Evolutionary conservation across 2,888 invertebrate genomes (phyloP).

Genomic region (Troilus luridus): DNA sequence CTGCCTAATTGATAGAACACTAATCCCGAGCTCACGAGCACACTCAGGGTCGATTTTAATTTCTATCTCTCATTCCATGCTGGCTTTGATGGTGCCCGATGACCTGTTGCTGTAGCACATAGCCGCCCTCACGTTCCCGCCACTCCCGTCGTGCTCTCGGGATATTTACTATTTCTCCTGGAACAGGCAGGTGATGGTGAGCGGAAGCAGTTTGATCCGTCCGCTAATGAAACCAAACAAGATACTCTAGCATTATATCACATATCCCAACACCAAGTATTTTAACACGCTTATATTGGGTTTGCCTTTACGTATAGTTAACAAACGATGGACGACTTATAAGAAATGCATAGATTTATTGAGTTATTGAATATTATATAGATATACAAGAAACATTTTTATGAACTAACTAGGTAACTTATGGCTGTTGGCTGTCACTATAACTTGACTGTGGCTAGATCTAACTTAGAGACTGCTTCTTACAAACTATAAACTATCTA

Average conservation of each 20-base stretch:
- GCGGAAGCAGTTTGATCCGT: not conserved
- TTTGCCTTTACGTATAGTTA: too few relatives aligned
- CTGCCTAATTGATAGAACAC: conserved; percentile 54
- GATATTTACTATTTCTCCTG: not conserved
- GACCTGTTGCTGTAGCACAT: not conserved
- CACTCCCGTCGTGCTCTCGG: not conserved
- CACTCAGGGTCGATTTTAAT: conserved; percentile 45
- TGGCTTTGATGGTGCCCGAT: not conserved
- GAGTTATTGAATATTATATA: too few relatives aligned
- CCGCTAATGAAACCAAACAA: not conserved
- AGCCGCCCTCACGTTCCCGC: not conserved
- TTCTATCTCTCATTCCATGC: conserved; percentile 39
- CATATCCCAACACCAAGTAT: not conserved
- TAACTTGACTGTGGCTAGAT: too few relatives aligned
- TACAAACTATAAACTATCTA: too few relatives aligned
- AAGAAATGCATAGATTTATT: too few relatives aligned
- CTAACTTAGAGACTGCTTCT: too few relatives aligned
- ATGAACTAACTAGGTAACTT: too few relatives aligned
- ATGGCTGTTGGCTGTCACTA: too few relatives aligned
- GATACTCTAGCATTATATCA: not conserved
- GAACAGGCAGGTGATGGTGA: conserved; percentile 24
- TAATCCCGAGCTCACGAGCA: conserved; percentile 54
- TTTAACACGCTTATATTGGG: not conserved
- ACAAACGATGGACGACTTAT: too few relatives aligned
- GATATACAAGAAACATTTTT: too few relatives aligned